Percentiles rank a stretch among this genome's conserved stretches.
Evolutionary conservation across 2,113 vertebrate species (phyloP).

Genomic region (Leucopsar rothschildi): DNA sequence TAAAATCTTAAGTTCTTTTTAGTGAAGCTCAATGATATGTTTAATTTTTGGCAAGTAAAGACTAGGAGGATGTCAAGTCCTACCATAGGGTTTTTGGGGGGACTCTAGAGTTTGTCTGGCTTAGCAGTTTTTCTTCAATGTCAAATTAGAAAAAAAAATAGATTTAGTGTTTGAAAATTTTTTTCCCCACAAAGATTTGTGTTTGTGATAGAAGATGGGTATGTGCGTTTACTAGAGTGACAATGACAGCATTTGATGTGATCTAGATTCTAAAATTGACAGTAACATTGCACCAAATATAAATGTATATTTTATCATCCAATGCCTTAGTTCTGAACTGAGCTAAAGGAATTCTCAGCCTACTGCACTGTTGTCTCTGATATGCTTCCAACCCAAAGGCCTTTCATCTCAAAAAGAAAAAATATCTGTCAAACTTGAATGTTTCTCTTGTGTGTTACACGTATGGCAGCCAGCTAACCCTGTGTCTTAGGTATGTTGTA

Average conservation of each 20-base stretch:
- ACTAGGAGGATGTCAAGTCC: conserved; percentile 19
- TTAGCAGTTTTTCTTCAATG: conserved; percentile 49
- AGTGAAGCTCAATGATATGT: not conserved
- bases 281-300: conserved; percentile 75
- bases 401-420: conserved; percentile 75
- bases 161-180: conserved; percentile 55
- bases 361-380: conserved; percentile 79
- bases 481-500: conserved; percentile 77
- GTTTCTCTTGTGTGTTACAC: conserved; percentile 72
- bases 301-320: conserved; percentile 76
- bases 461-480: conserved; percentile 71
- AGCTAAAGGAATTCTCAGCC: conserved; percentile 76
- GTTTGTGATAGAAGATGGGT: conserved; percentile 58
- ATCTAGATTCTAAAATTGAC: conserved; percentile 64
- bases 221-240: conserved; percentile 56
- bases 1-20: conserved; percentile 36
- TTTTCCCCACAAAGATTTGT: conserved; percentile 26
- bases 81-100: not conserved
- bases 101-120: conserved; percentile 38
- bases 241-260: conserved; percentile 65
- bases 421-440: conserved; percentile 80
- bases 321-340: conserved; percentile 80
- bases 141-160: conserved; percentile 64
- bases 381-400: conserved; percentile 84
- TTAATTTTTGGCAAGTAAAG: not conserved